Conservation (phyloP, 2,113 vertebrate species). For the Triplophysa tibetana region DNA sequence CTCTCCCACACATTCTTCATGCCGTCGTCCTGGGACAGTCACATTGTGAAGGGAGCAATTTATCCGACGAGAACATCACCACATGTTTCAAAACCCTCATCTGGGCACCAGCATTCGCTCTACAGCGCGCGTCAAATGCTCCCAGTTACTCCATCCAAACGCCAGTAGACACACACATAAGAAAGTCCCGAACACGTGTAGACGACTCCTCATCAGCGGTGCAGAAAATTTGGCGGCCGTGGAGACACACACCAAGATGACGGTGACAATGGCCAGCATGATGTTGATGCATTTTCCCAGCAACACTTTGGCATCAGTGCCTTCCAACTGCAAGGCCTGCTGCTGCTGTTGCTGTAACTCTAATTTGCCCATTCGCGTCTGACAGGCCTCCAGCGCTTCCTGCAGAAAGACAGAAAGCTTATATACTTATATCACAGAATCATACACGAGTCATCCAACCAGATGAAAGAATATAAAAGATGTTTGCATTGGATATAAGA, state of each 20-base stretch:
- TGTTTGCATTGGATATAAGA: too few relatives aligned
- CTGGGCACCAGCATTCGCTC: constrained; percentile 83
- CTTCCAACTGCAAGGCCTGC: constrained; percentile 89
- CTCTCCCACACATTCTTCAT: not conserved
- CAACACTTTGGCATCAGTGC: constrained; percentile 89
- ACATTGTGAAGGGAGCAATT: constrained; percentile 4
- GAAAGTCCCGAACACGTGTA: constrained; percentile 88
- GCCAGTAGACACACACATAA: constrained; percentile 84
- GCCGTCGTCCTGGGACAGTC: constrained; percentile 11
- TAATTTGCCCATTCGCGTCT: constrained; percentile 91
- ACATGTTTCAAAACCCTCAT: constrained; percentile 65
- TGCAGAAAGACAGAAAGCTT: constrained; percentile 53
- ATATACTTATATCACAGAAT: not conserved
- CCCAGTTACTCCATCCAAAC: constrained; percentile 95
- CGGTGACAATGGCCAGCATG: constrained; percentile 93
- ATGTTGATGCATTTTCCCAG: constrained; percentile 96
- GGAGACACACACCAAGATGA: constrained; percentile 93
- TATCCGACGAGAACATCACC: not conserved
- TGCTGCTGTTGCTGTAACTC: constrained; percentile 95
- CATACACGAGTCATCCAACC: too few relatives aligned
- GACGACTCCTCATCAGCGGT: constrained; percentile 90
- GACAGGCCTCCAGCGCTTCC: constrained; percentile 96
- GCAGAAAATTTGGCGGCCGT: constrained; percentile 92
- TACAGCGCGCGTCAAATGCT: constrained; percentile 82
- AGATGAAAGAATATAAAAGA: not conserved